Conservation (phyloP, 2,113 vertebrate genomes). For the Eclectus roratus region DNA sequence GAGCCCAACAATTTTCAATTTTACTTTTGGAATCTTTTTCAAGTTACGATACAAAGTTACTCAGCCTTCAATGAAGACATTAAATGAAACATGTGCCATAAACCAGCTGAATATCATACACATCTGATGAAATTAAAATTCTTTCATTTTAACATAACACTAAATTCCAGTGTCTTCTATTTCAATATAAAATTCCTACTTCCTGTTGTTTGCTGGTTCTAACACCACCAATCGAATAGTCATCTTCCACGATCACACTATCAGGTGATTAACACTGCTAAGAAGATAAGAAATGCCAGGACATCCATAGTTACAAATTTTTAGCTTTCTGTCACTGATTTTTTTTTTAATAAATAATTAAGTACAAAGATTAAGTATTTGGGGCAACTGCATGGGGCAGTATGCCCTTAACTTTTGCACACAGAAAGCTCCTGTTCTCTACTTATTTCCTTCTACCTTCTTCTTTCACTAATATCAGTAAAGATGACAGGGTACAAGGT, state of each 20-base stretch:
- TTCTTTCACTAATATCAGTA: background rate
- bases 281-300: background rate
- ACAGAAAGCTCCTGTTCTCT: background rate
- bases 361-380: background rate
- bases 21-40: background rate
- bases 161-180: background rate
- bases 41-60: background rate
- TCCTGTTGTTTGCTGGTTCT: background rate
- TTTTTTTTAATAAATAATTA: background rate
- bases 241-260: no score
- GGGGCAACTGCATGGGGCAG: background rate
- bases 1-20: background rate
- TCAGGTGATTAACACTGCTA: background rate
- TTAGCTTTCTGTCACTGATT: background rate
- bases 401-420: background rate
- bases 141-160: background rate
- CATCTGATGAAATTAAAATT: background rate
- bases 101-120: background rate
- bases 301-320: background rate
- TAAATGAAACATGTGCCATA: conserved; percentile 21
- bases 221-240: background rate
- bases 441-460: background rate
- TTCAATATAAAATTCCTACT: background rate
- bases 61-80: background rate
- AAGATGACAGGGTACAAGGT: background rate